Conservation (phyloP, 1,140 invertebrate genomes). For the Schlechtendalia chinensis region DNA sequence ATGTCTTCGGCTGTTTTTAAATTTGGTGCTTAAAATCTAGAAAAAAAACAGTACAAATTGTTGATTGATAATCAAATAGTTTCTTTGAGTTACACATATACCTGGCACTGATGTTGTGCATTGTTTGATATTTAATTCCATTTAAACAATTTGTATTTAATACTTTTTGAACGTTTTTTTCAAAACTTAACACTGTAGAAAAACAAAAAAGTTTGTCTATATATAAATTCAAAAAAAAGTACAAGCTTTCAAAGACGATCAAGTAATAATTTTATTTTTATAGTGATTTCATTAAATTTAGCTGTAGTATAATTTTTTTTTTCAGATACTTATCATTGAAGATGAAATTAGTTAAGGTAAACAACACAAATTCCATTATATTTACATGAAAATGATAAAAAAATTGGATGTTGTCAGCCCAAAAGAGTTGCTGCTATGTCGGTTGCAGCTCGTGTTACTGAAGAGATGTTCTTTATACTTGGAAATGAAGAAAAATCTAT, state of each 20-base stretch:
- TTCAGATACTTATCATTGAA: conserved; percentile 85
- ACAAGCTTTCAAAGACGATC: no score
- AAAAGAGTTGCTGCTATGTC: no score
- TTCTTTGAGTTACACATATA: no score
- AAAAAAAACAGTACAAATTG: conserved; percentile 58
- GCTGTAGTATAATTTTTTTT: conserved; percentile 15
- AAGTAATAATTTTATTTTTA: no score
- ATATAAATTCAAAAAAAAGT: no score
- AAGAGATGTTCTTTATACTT: no score
- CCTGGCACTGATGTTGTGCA: no score
- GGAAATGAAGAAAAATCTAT: conserved; percentile 65
- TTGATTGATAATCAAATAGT: no score
- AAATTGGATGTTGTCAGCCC: conserved; percentile 67
- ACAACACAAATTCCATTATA: conserved; percentile 99
- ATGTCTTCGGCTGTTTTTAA: conserved; percentile 87
- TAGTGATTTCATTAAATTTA: not conserved
- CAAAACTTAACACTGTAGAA: conserved; percentile 82
- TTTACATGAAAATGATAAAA: conserved; percentile 78
- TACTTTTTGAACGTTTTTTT: conserved; percentile 45
- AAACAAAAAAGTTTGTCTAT: conserved; percentile 87
- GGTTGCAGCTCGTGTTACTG: no score
- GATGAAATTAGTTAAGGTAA: conserved; percentile 96
- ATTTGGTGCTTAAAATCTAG: conserved; percentile 90
- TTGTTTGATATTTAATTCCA: no score
- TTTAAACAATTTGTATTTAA: no score